Percentiles rank a stretch among this genome's conserved stretches.
phyloP scores from a whole-genome alignment of 2,113 vertebrate species.

The Gila orcuttii region DNA sequence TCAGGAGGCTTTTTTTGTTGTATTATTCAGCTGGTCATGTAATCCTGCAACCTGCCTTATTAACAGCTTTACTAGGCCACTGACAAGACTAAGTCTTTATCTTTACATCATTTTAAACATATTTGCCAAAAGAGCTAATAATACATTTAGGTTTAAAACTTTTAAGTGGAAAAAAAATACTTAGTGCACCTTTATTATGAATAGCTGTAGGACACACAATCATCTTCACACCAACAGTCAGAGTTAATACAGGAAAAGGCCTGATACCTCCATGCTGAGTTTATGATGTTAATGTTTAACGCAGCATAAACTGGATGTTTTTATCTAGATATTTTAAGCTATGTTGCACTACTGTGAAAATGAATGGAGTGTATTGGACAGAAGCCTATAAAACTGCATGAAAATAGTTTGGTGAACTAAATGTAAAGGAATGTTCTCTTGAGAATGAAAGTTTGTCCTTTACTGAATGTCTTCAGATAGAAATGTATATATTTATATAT shows the following conservation, averaged over 20 bases:
- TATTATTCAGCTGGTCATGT: too few species aligned
- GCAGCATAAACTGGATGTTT: slow-evolving; percentile 1
- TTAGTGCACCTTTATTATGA: not conserved
- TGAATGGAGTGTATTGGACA: not conserved
- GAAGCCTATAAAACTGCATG: slow-evolving; percentile 1
- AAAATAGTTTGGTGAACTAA: not conserved
- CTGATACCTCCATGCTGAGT: not conserved
- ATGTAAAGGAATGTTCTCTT: slow-evolving; percentile 6
- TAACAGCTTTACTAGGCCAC: too few species aligned
- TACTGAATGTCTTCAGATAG: not conserved
- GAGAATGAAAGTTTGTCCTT: not conserved
- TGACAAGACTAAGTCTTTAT: not conserved
- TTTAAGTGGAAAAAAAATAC: not conserved
- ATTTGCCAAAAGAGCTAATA: not conserved
- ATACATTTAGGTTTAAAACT: not conserved
- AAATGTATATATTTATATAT: not conserved
- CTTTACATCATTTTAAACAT: not conserved
- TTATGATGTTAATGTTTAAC: not conserved
- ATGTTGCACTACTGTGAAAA: slow-evolving; percentile 24
- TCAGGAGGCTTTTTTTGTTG: too few species aligned
- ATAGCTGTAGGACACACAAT: not conserved
- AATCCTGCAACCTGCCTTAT: too few species aligned
- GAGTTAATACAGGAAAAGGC: not conserved
- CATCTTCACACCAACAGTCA: not conserved
- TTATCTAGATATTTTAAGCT: not conserved